Evolutionary conservation across 2,797 vertebrate species (phyloP), one percentile per base, ranked within the genome.

Genomic region (Petrocephalus sullivani): DNA sequence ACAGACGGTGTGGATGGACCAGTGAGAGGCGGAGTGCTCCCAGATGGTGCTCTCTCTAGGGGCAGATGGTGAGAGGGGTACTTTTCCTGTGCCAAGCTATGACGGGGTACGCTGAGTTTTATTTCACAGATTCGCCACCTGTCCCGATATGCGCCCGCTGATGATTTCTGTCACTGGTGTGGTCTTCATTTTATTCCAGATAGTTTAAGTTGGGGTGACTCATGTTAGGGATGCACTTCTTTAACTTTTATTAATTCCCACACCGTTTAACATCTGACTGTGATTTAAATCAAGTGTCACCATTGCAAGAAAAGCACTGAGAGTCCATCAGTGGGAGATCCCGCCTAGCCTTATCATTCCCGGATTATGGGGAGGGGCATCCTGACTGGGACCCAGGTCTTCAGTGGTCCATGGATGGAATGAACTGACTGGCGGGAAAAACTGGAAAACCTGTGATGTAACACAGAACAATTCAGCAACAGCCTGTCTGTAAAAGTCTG

Each of bases 31-130:
- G 89, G 91, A 90, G 89, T 89, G 88, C 81, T 91, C 91, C 92
- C 94, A 94, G 95, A 94, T 92, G 95, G 92, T 89, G 1, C 64
- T 86, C 41, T 90, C 89, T 89, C 89, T 93, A 90, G 85, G 84
- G 92, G 90, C 92, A 88, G 89, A 9, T 46, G 3, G 93, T 89
- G 92, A 94, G 92, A 88, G 89, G 61, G 91, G 92, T 56, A 93
- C 92, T 90, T 53, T 91, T 91, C 90, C 92, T 89, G 92, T 91
- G 93, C 92, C 91, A 92, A 90, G 90, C 85, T 88, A 88, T 83
- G 88, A 89, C 88, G 91, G 90, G 89, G 91, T 89, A 90, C 83
- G 89, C 90, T 87, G 90, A 89, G 90, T 90, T 90, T 90, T 90
- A 93, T 93, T 92, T 92, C 90, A 89, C 54, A 61, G 88, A 88